Evolutionary conservation across 2,888 invertebrate genomes (phyloP), one percentile per base, ranked within the genome.

Genomic region (Dugesia japonica): DNA sequence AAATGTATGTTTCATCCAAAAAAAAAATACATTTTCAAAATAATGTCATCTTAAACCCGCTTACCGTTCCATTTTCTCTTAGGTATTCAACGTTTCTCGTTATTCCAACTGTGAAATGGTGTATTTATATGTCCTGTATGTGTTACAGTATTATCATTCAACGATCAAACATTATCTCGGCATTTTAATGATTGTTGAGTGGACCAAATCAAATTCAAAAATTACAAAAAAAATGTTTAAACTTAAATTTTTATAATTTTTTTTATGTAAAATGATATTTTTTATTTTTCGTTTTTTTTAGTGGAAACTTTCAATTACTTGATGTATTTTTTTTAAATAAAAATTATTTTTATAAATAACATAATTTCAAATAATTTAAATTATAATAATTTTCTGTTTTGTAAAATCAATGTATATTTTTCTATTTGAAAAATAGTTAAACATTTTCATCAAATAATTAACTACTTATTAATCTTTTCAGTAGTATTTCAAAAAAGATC

Each of bases 381-480:
- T n/a, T n/a, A n/a, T n/a, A n/a, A n/a, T n/a, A n/a, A n/a, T n/a
- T n/a, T n/a, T n/a, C n/a, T n/a, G n/a, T n/a, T n/a, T n/a, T n/a
- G n/a, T n/a, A n/a, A n/a, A n/a, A n/a, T n/a, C n/a, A n/a, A n/a
- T n/a, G n/a, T n/a, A n/a, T n/a, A n/a, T n/a, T n/a, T n/a, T n/a
- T n/a, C n/a, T n/a, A n/a, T n/a, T n/a, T n/a, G n/a, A n/a, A n/a
- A n/a, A n/a, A n/a, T n/a, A n/a, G n/a, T 56, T 56, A 56, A 56
- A 56, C 56, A 56, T 56, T 56, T 56, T 56, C 56, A 56, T 56
- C 56, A 56, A 56, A 56, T 20, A 56, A 56, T 56, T 56, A 56
- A 56, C 56, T 56, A 56, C 56, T 56, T 56, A 56, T 56, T 56
- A 56, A 56, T 56, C 1, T 9, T 56, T 56, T 56, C n/a, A 56